Conservation (phyloP, 1,140 invertebrate species). For the Diachasma alloeum region DNA sequence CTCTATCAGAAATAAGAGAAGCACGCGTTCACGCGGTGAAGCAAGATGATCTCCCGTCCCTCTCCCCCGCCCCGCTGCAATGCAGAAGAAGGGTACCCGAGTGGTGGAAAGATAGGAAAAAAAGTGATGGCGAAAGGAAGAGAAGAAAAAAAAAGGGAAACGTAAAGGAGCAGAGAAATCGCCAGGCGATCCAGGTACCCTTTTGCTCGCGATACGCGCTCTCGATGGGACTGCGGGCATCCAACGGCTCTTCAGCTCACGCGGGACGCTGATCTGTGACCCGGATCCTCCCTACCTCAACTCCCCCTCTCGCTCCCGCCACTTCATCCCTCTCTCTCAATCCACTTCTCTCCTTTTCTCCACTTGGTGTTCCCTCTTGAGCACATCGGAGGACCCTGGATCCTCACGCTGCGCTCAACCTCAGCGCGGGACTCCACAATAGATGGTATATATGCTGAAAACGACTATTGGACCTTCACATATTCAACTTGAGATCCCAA, state of each 20-base stretch:
- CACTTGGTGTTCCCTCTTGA: slow-evolving; percentile 22
- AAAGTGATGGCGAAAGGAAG: background rate
- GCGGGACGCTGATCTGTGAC: slow-evolving; percentile 63
- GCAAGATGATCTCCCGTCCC: slow-evolving; percentile 22
- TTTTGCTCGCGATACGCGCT: slow-evolving; percentile 62
- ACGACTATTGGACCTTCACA: slow-evolving; percentile 5
- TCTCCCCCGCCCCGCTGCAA: no score
- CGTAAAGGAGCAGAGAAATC: slow-evolving; percentile 20
- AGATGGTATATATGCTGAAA: background rate
- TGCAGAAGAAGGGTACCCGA: background rate
- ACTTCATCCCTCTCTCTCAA: slow-evolving; percentile 26
- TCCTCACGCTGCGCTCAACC: slow-evolving; percentile 26
- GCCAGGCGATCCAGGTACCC: slow-evolving; percentile 42
- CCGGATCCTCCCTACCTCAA: slow-evolving; percentile 65
- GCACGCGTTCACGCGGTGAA: slow-evolving; percentile 18
- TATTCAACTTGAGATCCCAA: background rate
- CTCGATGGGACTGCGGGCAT: slow-evolving; percentile 51
- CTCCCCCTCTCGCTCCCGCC: slow-evolving; percentile 10
- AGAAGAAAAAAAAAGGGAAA: slow-evolving; percentile 17
- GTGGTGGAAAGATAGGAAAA: background rate
- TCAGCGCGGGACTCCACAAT: background rate
- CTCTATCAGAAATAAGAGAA: slow-evolving; percentile 5
- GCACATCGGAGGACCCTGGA: slow-evolving; percentile 33
- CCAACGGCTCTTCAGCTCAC: slow-evolving; percentile 48
- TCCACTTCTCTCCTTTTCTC: slow-evolving; percentile 25